Conservation (phyloP, 2,113 vertebrate genomes). For the Muntiacus muntjak region DNA sequence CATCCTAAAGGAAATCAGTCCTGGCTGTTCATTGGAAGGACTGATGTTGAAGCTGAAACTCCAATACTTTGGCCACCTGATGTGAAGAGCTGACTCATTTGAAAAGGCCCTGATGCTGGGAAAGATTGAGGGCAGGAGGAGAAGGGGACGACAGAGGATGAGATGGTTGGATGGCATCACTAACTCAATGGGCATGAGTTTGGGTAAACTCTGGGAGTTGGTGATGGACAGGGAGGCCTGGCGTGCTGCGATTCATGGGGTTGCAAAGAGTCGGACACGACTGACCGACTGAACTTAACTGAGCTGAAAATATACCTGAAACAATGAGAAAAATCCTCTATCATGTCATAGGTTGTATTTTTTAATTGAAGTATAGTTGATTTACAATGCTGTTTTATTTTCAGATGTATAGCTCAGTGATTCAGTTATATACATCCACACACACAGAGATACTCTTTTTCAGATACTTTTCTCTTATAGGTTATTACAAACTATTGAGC, state of each 20-base stretch:
- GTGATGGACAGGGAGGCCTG: not conserved
- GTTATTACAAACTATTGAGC: not conserved
- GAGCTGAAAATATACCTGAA: not conserved
- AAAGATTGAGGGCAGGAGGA: not conserved
- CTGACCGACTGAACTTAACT: not conserved
- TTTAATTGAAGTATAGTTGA: not conserved
- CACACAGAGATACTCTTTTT: not conserved
- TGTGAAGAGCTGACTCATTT: not conserved
- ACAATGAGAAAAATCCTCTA: not conserved
- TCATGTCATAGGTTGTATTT: not conserved
- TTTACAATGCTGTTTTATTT: not conserved
- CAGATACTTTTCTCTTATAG: not conserved
- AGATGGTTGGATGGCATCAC: not conserved
- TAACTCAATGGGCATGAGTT: not conserved
- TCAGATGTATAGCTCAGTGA: not conserved
- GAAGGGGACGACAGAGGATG: not conserved
- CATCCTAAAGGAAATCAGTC: not conserved
- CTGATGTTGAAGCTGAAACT: not conserved
- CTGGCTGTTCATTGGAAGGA: not conserved
- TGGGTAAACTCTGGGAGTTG: not conserved
- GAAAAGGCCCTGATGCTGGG: not conserved
- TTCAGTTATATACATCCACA: not conserved
- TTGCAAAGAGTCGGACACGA: not conserved
- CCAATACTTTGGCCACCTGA: not conserved
- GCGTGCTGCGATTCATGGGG: accelerated